Conservation (phyloP, 2,113 vertebrate genomes). For the Larimichthys polyactis region DNA sequence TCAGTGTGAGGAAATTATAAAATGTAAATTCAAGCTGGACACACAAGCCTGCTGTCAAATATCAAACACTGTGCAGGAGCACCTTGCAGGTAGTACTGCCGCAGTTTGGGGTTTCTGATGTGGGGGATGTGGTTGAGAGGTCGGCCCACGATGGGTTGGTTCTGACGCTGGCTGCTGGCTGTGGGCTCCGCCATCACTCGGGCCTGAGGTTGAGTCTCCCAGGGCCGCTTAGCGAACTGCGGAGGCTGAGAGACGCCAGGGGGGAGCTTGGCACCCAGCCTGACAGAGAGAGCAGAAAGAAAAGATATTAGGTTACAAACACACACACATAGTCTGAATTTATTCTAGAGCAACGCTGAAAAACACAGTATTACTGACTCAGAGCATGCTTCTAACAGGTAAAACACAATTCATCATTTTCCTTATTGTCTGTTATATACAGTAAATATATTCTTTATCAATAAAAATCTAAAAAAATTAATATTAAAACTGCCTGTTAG, state of each 20-base stretch:
- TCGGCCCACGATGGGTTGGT: slow-evolving; percentile 44
- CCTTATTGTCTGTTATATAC: no score
- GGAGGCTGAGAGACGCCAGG: slow-evolving; percentile 77
- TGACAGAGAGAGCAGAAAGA: slow-evolving; percentile 51
- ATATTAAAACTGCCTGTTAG: no score
- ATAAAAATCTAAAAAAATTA: no score
- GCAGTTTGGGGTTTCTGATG: slow-evolving; percentile 86
- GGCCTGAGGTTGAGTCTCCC: slow-evolving; percentile 63
- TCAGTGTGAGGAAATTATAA: neutral
- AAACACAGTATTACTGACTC: no score
- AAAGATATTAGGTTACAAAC: slow-evolving; percentile 4
- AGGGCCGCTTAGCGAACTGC: slow-evolving; percentile 74
- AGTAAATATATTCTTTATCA: no score
- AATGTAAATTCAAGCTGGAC: slow-evolving; percentile 26
- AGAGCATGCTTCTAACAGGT: no score
- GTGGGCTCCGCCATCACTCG: slow-evolving; percentile 39
- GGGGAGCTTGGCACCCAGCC: slow-evolving; percentile 82
- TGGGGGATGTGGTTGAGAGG: slow-evolving; percentile 79
- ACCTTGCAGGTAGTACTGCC: slow-evolving; percentile 87
- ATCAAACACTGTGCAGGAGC: neutral
- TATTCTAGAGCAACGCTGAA: neutral
- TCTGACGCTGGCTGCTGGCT: slow-evolving; percentile 27
- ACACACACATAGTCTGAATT: neutral
- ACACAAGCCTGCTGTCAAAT: neutral
- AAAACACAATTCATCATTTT: no score